Evolutionary conservation across 2,797 vertebrate species (phyloP).

Genomic region (Bovichtus diacanthus): DNA sequence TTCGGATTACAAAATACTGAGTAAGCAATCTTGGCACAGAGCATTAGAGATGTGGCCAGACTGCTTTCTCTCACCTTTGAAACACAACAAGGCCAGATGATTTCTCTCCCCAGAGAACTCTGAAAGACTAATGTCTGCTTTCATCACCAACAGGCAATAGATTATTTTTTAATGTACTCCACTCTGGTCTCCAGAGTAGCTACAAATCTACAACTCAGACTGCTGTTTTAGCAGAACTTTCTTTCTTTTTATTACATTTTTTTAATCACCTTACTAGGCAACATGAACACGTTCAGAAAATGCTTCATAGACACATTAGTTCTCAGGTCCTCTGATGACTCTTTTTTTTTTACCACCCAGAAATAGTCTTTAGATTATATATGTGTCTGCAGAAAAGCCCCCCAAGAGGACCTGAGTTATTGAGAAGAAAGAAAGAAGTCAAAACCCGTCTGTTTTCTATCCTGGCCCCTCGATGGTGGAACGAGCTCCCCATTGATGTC

Average conservation of each 20-base stretch:
- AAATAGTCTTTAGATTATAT: not conserved
- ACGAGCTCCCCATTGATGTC: too few species aligned
- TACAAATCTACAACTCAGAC: not conserved
- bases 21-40: not conserved
- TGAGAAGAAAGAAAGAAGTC: not conserved
- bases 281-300: not conserved
- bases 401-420: not conserved
- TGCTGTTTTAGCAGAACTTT: not conserved
- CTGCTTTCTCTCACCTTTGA: conserved; percentile 10
- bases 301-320: not conserved
- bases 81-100: conserved; percentile 32
- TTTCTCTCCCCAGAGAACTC: conserved; percentile 26
- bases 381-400: not conserved
- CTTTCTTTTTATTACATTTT: not conserved
- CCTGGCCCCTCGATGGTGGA: too few species aligned
- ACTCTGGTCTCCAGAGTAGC: not conserved
- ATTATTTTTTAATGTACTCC: conserved; percentile 35
- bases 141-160: conserved; percentile 34
- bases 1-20: not conserved
- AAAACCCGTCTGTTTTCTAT: too few species aligned
- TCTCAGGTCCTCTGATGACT: not conserved
- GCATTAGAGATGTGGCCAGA: conserved; percentile 1
- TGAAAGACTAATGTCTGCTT: conserved; percentile 7
- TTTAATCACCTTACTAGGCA: not conserved
- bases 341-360: not conserved